These are phyloP conservation scores for Resseliella maxima DNA, from an alignment of 2,888 invertebrate genomes.

Conservation along the genomic window DNA sequence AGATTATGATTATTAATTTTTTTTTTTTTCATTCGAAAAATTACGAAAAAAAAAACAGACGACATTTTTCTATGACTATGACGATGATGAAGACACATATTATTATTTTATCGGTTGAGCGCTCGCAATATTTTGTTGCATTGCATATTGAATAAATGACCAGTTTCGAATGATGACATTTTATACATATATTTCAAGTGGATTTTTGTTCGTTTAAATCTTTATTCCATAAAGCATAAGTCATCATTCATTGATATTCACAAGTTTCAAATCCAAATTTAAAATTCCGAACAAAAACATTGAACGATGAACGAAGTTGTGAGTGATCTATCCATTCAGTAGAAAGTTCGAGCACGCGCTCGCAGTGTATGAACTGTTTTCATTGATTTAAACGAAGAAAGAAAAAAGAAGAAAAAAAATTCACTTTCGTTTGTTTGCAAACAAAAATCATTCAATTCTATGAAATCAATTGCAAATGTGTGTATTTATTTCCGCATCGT, in stretches of 20 bases:
- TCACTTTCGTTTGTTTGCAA: slow-evolving; percentile 24
- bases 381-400: neutral
- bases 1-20: neutral
- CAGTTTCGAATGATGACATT: too few species aligned
- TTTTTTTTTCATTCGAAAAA: neutral
- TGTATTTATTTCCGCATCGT: neutral
- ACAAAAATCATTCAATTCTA: neutral
- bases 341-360: neutral
- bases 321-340: neutral
- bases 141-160: neutral
- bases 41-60: neutral
- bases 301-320: neutral
- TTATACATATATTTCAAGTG: too few species aligned
- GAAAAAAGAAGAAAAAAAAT: neutral
- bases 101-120: neutral
- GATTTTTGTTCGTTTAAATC: too few species aligned
- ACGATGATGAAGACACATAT: neutral
- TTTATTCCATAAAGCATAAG: too few species aligned
- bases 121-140: neutral
- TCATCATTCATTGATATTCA: too few species aligned
- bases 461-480: neutral
- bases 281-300: too few species aligned
- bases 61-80: neutral
- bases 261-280: too few species aligned
- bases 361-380: neutral